phyloP scores from a whole-genome alignment of 2,797 vertebrate genomes.

The Chelon auratus region DNA sequence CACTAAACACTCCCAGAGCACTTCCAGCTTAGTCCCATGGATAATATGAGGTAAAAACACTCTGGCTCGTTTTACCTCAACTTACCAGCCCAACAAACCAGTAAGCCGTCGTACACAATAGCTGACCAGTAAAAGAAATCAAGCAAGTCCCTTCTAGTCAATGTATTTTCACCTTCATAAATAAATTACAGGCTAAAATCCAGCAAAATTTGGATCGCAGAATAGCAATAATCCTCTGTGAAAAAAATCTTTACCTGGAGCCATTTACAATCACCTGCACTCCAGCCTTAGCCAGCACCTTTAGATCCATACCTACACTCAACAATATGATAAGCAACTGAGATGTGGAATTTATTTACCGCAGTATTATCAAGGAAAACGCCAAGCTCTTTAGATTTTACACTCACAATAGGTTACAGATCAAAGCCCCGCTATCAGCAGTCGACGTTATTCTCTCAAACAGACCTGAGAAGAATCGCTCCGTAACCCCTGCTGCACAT shows the following conservation, averaged over 20 bases:
- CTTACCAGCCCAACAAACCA: slow-evolving; percentile 62
- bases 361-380: slow-evolving; percentile 70
- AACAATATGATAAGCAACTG: slow-evolving; percentile 60
- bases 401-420: slow-evolving; percentile 78
- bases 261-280: slow-evolving; percentile 46
- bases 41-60: slow-evolving; percentile 71
- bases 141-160: slow-evolving; percentile 18
- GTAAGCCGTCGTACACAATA: slow-evolving; percentile 31
- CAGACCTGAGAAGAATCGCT: slow-evolving; percentile 61
- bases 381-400: slow-evolving; percentile 75
- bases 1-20: slow-evolving; percentile 76
- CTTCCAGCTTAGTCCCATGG: slow-evolving; percentile 62
- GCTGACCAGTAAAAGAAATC: slow-evolving; percentile 25
- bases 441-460: slow-evolving; percentile 68
- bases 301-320: slow-evolving; percentile 49
- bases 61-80: slow-evolving; percentile 57
- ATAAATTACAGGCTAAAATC: slow-evolving; percentile 53
- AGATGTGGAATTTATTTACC: slow-evolving; percentile 70
- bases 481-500: slow-evolving; percentile 66
- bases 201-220: slow-evolving; percentile 41
- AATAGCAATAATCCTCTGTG: slow-evolving; percentile 54
- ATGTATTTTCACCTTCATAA: slow-evolving; percentile 53
- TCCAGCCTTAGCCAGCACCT: slow-evolving; percentile 62
- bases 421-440: slow-evolving; percentile 79
- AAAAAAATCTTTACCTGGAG: slow-evolving; percentile 62